Percentiles rank a stretch among this genome's conserved stretches.
These are phyloP conservation scores for Phalangium opilio DNA, from an alignment of 2,888 invertebrate genomes.

Conservation along the genomic window DNA sequence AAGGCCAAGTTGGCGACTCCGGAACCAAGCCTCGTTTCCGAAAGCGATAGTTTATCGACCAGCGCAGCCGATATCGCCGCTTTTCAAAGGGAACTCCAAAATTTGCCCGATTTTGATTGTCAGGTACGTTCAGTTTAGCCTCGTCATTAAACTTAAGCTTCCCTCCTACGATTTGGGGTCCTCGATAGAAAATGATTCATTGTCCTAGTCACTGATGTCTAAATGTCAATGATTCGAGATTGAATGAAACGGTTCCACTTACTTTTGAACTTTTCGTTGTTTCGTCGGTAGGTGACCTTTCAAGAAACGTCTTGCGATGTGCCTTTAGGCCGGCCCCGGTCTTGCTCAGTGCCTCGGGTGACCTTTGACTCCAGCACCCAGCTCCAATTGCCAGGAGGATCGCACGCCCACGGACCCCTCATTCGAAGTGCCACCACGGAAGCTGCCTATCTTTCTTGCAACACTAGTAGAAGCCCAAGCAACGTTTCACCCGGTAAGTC, in stretches of 20 bases:
- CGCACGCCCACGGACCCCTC: constrained; percentile 7
- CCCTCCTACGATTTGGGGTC: too few relatives aligned
- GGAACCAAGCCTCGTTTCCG: constrained; percentile 7
- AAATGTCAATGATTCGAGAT: too few relatives aligned
- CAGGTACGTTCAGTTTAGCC: too few relatives aligned
- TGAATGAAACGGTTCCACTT: too few relatives aligned
- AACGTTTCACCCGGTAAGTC: too few relatives aligned
- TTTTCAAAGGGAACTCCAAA: constrained; percentile 42
- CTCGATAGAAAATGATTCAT: too few relatives aligned
- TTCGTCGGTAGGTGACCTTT: too few relatives aligned
- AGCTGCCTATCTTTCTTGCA: constrained; percentile 6
- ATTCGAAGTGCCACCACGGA: constrained; percentile 27
- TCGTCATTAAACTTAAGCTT: too few relatives aligned
- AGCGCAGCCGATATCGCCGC: constrained; percentile 38
- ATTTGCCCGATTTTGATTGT: constrained; percentile 36
- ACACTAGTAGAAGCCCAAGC: neutral
- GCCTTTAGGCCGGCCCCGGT: constrained; percentile 28
- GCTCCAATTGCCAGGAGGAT: constrained; percentile 21
- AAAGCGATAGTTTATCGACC: constrained; percentile 8
- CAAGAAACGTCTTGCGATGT: too few relatives aligned
- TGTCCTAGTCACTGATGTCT: too few relatives aligned
- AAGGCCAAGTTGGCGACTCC: constrained; percentile 25
- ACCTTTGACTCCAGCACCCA: constrained; percentile 24
- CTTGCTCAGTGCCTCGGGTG: constrained; percentile 35
- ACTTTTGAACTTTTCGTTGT: too few relatives aligned